Evolutionary conservation across 2,797 vertebrate genomes (phyloP).

Genomic region (Petrocephalus sullivani): DNA sequence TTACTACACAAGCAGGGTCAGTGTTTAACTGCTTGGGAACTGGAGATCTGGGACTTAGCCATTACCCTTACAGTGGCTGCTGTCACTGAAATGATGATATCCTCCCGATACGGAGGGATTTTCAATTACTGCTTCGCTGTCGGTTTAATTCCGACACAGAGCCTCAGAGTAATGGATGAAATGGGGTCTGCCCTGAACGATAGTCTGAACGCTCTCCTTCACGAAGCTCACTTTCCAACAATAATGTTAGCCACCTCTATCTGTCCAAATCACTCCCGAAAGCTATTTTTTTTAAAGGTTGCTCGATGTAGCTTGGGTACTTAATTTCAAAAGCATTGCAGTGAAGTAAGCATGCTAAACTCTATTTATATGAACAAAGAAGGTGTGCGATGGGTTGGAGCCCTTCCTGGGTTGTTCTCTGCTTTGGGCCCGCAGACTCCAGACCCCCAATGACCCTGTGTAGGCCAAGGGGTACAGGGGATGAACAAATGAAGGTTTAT

Average conservation of each 20-base stretch:
- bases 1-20: slow-evolving; percentile 38
- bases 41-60: not conserved
- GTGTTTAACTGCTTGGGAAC: not conserved
- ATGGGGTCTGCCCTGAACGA: not conserved
- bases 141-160: slow-evolving; percentile 2
- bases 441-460: not conserved
- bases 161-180: not conserved
- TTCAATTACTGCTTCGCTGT: slow-evolving; percentile 14
- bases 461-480: not conserved
- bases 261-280: not conserved
- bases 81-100: slow-evolving; percentile 2
- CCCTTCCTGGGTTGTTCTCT: not conserved
- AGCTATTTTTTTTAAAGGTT: not conserved
- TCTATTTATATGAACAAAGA: not conserved
- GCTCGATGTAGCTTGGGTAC: not conserved
- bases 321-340: not conserved
- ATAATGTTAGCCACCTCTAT: not conserved
- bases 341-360: not conserved
- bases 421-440: not conserved
- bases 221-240: not conserved
- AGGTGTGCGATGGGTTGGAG: not conserved
- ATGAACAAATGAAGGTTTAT: too few species aligned
- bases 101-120: not conserved
- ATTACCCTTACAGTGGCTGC: not conserved
- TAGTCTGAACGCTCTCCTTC: not conserved